Conservation (phyloP, 1,140 invertebrate genomes). For the Drosophila truncata region DNA sequence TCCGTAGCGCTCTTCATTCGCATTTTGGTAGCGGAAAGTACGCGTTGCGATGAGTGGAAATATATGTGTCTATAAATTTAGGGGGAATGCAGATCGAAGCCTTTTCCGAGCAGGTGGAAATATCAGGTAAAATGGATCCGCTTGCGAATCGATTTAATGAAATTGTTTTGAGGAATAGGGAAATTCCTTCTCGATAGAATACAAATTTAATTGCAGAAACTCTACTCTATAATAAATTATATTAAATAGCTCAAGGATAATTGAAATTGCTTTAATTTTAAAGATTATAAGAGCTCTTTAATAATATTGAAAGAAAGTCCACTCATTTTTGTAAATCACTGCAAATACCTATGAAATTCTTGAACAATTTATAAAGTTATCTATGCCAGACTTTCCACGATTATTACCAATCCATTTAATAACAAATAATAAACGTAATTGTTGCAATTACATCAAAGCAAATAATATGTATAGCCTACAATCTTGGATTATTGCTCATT, state of each 20-base stretch:
- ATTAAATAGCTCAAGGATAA: not conserved
- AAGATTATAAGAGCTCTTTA: not conserved
- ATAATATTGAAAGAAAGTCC: not conserved
- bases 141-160: not conserved
- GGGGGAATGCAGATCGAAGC: constrained; percentile 26
- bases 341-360: not conserved
- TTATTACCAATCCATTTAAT: not conserved
- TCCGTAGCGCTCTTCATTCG: constrained; percentile 70
- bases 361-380: not conserved
- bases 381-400: not conserved
- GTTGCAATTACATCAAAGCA: not conserved
- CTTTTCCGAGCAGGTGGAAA: constrained; percentile 60
- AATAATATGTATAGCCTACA: not conserved
- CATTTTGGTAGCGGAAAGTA: constrained; percentile 68
- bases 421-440: not conserved
- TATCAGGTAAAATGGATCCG: constrained; percentile 24
- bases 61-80: not conserved
- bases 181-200: not conserved
- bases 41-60: constrained; percentile 45
- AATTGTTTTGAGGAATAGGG: fast-evolving
- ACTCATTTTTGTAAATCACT: not conserved
- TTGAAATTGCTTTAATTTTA: not conserved
- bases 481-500: constrained; percentile 1
- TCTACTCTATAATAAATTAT: not conserved
- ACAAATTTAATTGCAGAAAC: not conserved